Base-by-base conservation (phyloP, 2,797 vertebrate genomes). In the Labeo calbasu region DNA sequence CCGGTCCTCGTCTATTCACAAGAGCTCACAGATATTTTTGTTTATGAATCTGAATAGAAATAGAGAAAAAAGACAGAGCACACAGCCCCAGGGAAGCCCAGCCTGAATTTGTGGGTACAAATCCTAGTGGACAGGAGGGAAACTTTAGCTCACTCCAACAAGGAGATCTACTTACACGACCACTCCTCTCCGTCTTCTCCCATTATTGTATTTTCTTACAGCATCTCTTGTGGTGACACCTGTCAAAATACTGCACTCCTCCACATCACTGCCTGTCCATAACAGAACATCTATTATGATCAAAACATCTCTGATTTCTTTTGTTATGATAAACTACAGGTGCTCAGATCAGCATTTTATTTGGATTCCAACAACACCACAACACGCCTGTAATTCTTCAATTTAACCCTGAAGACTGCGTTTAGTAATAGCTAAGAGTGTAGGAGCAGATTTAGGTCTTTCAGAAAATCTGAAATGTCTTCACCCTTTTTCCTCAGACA, bases 21-120 rank as follows among this genome's bases (percentile, higher is more conserved):
- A 87, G 77, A 63, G 83, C 86, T 89, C 86, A 91, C 43, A 85
- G 51, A 55, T 61, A 89, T 87, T 92, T 91, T 92, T 91, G 91
- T 92, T 89, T 89, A 88, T 89, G 76, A 61, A 88, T 40, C 25
- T 55, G n/a, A 86, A 76, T 40, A 75, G 59, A 4, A 9, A n/a
- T 10, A 50, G 23, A 63, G 10, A 15, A 32, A 51, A 79, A 23
- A 9, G 21, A 51, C 1, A n/a, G 69, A 36, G 55, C 55, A 72
- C 73, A 85, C 57, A 48, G 81, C 77, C 69, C 79, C 69, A 57
- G 83, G 69, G 43, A 82, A 69, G 66, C 72, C 65, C 76, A 77
- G 36, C 28, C 28, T 69, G 65, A 61, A 68, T 61, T 65, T 59
- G 43, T 59, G 77, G 55, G 63, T 65, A 75, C 43, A 83, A 43